phyloP scores from a whole-genome alignment of 2,113 vertebrate genomes.

The Solea solea region DNA sequence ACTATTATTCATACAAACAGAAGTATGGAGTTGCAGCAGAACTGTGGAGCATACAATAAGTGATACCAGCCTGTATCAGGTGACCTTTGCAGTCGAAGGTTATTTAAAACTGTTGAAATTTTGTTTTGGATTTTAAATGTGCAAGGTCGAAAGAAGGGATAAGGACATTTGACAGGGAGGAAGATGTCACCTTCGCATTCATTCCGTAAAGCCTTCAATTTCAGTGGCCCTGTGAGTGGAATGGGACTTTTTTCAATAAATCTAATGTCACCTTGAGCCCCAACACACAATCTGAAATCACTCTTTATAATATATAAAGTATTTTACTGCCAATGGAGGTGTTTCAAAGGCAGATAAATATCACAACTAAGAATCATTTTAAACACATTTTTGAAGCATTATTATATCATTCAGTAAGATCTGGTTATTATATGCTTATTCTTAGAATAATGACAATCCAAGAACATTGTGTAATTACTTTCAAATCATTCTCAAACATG shows the following conservation, averaged over 20 bases:
- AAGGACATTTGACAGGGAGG: not conserved
- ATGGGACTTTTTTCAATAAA: not conserved
- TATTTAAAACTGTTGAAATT: not conserved
- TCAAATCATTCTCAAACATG: conserved; percentile 1
- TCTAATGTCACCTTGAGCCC: conserved; percentile 4
- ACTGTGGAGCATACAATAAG: not conserved
- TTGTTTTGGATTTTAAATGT: not conserved
- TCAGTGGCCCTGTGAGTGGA: not conserved
- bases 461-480: not conserved
- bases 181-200: conserved; percentile 4
- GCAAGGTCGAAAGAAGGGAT: not conserved
- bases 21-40: not conserved
- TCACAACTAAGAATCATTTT: not conserved
- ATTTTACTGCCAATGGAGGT: not conserved
- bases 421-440: too few species aligned
- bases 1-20: conserved; percentile 4
- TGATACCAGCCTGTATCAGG: not conserved
- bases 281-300: not conserved
- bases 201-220: conserved; percentile 5
- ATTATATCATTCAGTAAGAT: too few species aligned
- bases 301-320: not conserved
- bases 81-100: too few species aligned
- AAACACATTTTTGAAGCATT: too few species aligned
- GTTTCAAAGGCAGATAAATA: not conserved
- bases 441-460: not conserved